Base-by-base conservation (phyloP, 2,113 vertebrate species). In the Crotalus horridus region DNA sequence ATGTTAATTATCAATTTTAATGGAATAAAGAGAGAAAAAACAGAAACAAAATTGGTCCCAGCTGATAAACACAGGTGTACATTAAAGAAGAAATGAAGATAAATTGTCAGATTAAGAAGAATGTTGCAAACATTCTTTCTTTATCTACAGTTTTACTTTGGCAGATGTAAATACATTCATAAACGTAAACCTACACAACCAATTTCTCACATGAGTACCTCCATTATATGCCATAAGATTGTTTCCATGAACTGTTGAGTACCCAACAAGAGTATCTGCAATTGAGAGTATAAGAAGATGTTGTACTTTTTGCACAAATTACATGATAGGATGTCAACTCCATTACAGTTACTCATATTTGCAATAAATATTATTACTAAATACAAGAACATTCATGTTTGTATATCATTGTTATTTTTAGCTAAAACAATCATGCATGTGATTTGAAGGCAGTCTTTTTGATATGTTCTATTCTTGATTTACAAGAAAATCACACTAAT, bases 181-280 rank as follows among this genome's bases (percentile, higher is more conserved):
- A 54, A 92, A 58, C 54, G 5, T 53, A 74, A 88, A 26, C 58
- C 86, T 88, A 54, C 86, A 87, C 24, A 92, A 92, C 58, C 86
- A 69, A 92, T 92, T 88, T 92, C 48, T 88, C 86, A 92, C 59
- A 39, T 88, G 48, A 92, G 59, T 20, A 92, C 33, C 33, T 59
- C 29, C 55, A 61, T 91, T 87, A 53, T 87, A 87, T 12, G 15
- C 56, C 51, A 33, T 91, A n/a, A 61, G 6, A 69, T 92, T 74
- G 59, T 56, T 74, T 88, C 87, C 29, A 59, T 33, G 46, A 54
- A 92, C 21, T 15, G 1, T 86, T 61, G 43, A 46, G 59, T 21
- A 56, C 13, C 85, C 85, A 92, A 48, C 54, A 61, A 88, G 48
- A 88, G 9, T 61, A 74, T 88, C 13, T 74, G 59, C 7, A 33